Percentiles rank a stretch among this genome's conserved stretches.
phyloP scores from a whole-genome alignment of 2,888 invertebrate species.

The Mimachlamys varia region DNA sequence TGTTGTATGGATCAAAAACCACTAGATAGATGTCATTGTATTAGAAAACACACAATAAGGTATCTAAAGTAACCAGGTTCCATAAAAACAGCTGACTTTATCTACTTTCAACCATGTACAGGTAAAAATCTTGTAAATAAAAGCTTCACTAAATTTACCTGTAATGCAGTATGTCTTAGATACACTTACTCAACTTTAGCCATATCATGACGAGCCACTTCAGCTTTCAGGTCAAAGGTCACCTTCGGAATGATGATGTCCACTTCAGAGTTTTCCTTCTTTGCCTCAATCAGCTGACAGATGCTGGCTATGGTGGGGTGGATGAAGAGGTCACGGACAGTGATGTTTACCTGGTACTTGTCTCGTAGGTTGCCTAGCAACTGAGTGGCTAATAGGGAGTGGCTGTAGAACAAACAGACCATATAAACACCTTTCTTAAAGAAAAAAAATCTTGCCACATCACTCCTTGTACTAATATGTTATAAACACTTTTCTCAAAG shows the following conservation, averaged over 20 bases:
- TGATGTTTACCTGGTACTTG: conserved; percentile 73
- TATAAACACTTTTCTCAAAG: not conserved
- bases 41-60: too few species aligned
- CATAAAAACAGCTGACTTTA: too few species aligned
- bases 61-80: too few species aligned
- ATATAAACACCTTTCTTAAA: too few species aligned
- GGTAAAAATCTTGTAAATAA: too few species aligned
- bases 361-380: conserved; percentile 74
- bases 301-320: conserved; percentile 79
- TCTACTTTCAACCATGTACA: too few species aligned
- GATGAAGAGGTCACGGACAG: conserved; percentile 79
- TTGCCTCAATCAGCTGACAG: conserved; percentile 77
- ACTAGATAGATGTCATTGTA: too few species aligned
- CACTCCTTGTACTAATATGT: not conserved
- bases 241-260: conserved; percentile 43
- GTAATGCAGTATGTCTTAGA: not conserved
- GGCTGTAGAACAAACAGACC: conserved; percentile 66
- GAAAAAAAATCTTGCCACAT: too few species aligned
- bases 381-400: conserved; percentile 81
- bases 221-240: conserved; percentile 75
- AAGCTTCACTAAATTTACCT: too few species aligned
- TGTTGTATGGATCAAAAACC: too few species aligned
- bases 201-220: conserved; percentile 79
- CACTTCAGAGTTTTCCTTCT: conserved; percentile 48
- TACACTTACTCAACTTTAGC: conserved; percentile 71